Evolutionary conservation across 2,888 invertebrate genomes (phyloP).

Genomic region (Pollenia amentaria): DNA sequence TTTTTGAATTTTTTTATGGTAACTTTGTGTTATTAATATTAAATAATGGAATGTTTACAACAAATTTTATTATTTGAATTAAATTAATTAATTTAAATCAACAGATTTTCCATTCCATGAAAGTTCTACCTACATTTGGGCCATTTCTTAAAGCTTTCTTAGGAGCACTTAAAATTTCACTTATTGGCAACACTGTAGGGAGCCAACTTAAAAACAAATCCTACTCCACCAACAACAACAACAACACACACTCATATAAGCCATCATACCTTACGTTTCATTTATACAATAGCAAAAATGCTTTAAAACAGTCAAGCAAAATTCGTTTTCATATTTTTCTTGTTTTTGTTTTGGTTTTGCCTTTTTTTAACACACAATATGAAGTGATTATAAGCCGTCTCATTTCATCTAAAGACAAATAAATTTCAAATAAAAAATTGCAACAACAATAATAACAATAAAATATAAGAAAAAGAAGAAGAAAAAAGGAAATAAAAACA

Average conservation of each 20-base stretch:
- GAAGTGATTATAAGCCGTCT: conserved; percentile 82
- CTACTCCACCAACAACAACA: conserved; percentile 57
- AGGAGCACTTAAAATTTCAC: background rate
- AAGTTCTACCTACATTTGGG: background rate
- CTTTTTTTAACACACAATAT: conserved; percentile 71
- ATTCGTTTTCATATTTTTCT: conserved; percentile 45
- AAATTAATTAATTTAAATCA: too few relatives aligned
- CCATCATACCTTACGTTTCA: conserved; percentile 67
- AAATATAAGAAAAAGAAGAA: conserved; percentile 39
- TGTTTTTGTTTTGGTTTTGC: conserved; percentile 31
- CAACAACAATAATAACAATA: conserved; percentile 66
- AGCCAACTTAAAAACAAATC: conserved; percentile 61
- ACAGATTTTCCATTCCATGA: too few relatives aligned
- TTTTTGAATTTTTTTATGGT: too few relatives aligned
- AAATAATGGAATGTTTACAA: too few relatives aligned
- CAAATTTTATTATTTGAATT: too few relatives aligned
- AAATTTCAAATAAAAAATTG: conserved; percentile 81
- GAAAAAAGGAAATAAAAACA: conserved; percentile 13
- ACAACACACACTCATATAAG: conserved; percentile 50
- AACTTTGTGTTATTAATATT: too few relatives aligned
- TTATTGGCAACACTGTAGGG: conserved; percentile 47
- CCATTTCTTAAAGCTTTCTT: background rate
- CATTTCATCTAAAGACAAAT: conserved; percentile 84
- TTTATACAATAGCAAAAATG: conserved; percentile 66
- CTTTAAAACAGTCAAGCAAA: conserved; percentile 63